Conservation (phyloP, 2,113 vertebrate species). For the Podarcis raffonei region DNA sequence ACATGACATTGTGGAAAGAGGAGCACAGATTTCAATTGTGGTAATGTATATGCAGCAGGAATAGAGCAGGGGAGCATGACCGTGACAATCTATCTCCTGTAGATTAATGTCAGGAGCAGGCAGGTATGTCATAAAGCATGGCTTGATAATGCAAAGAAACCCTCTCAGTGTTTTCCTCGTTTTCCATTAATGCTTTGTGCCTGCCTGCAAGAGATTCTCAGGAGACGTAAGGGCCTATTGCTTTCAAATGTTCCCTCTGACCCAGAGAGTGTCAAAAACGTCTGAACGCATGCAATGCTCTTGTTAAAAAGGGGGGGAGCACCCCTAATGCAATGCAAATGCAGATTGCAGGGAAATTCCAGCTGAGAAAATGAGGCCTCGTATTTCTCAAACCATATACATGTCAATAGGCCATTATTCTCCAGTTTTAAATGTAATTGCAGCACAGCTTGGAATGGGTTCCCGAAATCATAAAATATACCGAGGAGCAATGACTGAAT, state of each 20-base stretch:
- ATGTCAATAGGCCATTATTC: constrained; percentile 84
- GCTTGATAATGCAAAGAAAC: constrained; percentile 64
- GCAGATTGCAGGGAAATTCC: constrained; percentile 80
- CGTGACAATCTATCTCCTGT: constrained; percentile 72
- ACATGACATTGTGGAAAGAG: constrained; percentile 52
- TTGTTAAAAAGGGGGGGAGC: constrained; percentile 67
- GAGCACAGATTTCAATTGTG: constrained; percentile 77
- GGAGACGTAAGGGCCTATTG: constrained; percentile 64
- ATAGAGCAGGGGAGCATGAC: constrained; percentile 70
- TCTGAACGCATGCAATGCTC: constrained; percentile 71
- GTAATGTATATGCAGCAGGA: constrained; percentile 70
- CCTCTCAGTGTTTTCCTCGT: constrained; percentile 45
- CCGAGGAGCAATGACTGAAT: constrained; percentile 68
- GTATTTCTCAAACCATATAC: constrained; percentile 84
- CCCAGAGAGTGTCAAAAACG: constrained; percentile 79
- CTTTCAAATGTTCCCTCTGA: constrained; percentile 80
- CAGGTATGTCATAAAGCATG: constrained; percentile 78
- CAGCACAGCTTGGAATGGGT: constrained; percentile 76
- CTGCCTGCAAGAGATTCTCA: constrained; percentile 62
- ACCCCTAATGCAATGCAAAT: constrained; percentile 84
- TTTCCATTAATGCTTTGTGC: constrained; percentile 70
- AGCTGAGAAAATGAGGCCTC: constrained; percentile 83
- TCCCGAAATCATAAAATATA: constrained; percentile 81
- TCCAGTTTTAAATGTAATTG: constrained; percentile 80
- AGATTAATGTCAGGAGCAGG: constrained; percentile 76